Evolutionary conservation across 2,113 vertebrate genomes (phyloP).

Genomic region (Centrocercus urophasianus): DNA sequence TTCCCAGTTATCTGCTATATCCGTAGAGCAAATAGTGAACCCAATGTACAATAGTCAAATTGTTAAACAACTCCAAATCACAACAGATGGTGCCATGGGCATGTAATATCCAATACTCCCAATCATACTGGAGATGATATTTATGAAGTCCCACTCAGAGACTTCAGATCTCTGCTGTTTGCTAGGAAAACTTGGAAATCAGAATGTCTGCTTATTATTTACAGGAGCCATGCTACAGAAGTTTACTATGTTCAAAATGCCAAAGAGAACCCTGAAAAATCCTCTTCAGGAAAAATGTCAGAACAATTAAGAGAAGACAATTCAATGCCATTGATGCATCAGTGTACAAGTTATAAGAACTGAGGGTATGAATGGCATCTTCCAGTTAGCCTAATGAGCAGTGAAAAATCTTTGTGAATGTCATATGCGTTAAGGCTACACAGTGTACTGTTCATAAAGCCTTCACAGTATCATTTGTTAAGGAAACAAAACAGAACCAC

Average conservation of each 20-base stretch:
- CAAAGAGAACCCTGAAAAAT: not conserved
- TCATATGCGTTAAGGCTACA: not conserved
- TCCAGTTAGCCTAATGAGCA: not conserved
- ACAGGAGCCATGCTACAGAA: not conserved
- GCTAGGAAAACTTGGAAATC: not conserved
- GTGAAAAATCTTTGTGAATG: not conserved
- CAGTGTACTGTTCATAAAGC: not conserved
- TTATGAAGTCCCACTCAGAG: not conserved
- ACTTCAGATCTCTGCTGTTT: not conserved
- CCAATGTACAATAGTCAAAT: not conserved
- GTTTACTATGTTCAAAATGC: not conserved
- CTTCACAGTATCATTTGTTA: not conserved
- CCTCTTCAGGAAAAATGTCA: not conserved
- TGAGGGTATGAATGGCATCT: not conserved
- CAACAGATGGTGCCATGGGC: not conserved
- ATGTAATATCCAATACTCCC: not conserved
- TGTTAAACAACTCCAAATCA: not conserved
- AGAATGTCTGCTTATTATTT: not conserved
- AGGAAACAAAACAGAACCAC: not conserved
- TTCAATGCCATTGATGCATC: not conserved
- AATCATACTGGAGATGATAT: not conserved
- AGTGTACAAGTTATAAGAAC: not conserved
- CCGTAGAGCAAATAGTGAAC: conserved; percentile 7
- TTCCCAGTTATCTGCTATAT: not conserved
- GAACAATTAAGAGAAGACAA: not conserved